Evolutionary conservation across 2,888 invertebrate genomes (phyloP).

Genomic region (Cosmorhoe ocellata): DNA sequence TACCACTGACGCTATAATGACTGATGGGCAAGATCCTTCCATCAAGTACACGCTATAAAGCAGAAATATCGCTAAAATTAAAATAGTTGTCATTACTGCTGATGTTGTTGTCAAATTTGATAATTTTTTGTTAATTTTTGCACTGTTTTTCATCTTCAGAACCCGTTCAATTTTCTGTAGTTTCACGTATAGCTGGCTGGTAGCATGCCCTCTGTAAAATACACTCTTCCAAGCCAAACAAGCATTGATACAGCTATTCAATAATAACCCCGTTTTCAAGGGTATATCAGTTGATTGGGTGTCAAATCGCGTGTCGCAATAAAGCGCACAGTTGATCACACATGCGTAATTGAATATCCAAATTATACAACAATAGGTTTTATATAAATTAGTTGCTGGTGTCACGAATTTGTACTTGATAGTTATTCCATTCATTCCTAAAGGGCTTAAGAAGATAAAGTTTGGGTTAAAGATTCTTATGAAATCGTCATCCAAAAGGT

Average conservation of each 20-base stretch:
- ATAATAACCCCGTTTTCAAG: constrained; percentile 42
- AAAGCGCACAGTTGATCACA: constrained; percentile 31
- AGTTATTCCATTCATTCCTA: constrained; percentile 53
- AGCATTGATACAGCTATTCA: constrained; percentile 39
- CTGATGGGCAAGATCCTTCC: constrained; percentile 38
- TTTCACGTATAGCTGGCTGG: constrained; percentile 56
- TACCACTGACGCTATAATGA: constrained; percentile 33
- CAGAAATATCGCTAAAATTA: constrained; percentile 30
- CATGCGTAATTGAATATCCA: constrained; percentile 43
- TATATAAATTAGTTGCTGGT: constrained; percentile 42
- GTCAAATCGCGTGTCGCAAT: constrained; percentile 38
- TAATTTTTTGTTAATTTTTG: constrained; percentile 39
- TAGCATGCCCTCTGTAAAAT: constrained; percentile 31
- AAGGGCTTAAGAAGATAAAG: constrained; percentile 42
- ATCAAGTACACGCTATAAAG: constrained; percentile 39
- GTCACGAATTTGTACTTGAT: constrained; percentile 55
- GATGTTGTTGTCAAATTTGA: constrained; percentile 20
- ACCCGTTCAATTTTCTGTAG: constrained; percentile 58
- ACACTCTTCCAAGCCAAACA: constrained; percentile 44
- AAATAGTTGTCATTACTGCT: background rate
- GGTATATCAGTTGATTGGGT: constrained; percentile 38
- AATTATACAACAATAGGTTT: constrained; percentile 41
- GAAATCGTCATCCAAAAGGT: constrained; percentile 59
- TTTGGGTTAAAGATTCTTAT: constrained; percentile 49
- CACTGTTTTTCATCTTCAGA: constrained; percentile 43